phyloP scores from a whole-genome alignment of 2,113 vertebrate species.

The Capra hircus region DNA sequence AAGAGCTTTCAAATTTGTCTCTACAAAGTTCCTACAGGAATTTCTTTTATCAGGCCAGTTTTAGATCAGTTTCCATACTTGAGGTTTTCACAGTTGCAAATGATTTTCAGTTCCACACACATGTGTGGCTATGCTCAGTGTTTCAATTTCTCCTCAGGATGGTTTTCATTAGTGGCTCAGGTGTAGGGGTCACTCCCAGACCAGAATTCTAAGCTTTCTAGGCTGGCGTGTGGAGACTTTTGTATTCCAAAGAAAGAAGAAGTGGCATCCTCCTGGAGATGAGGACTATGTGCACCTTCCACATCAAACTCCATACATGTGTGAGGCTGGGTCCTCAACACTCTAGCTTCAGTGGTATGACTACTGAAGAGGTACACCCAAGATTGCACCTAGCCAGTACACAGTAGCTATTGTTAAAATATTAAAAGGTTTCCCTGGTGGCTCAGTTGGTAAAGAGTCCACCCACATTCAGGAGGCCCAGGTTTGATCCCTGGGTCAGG shows the following conservation, averaged over 20 bases:
- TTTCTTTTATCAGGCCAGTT: conserved; percentile 39
- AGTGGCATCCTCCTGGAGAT: not conserved
- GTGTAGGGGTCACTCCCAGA: not conserved
- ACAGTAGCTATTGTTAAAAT: not conserved
- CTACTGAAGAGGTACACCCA: not conserved
- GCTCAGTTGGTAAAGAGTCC: not conserved
- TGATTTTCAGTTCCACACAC: not conserved
- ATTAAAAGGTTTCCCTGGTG: not conserved
- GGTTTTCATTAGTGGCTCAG: not conserved
- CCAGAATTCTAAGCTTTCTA: not conserved
- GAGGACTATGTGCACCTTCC: not conserved
- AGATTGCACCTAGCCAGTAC: not conserved
- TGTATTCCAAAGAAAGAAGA: not conserved
- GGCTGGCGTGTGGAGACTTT: not conserved
- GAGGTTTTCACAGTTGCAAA: not conserved
- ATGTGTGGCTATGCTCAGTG: not conserved
- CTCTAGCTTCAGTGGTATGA: not conserved
- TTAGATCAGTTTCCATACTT: conserved; percentile 6
- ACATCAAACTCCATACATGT: not conserved
- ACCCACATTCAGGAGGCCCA: not conserved
- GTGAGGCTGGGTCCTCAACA: not conserved
- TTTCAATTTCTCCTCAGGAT: not conserved
- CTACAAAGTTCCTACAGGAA: not conserved
- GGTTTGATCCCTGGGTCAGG: not conserved
- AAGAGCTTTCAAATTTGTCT: not conserved